Evolutionary conservation across 2,888 invertebrate genomes (phyloP).

Genomic region (Mesorhabditis spiculigera): DNA sequence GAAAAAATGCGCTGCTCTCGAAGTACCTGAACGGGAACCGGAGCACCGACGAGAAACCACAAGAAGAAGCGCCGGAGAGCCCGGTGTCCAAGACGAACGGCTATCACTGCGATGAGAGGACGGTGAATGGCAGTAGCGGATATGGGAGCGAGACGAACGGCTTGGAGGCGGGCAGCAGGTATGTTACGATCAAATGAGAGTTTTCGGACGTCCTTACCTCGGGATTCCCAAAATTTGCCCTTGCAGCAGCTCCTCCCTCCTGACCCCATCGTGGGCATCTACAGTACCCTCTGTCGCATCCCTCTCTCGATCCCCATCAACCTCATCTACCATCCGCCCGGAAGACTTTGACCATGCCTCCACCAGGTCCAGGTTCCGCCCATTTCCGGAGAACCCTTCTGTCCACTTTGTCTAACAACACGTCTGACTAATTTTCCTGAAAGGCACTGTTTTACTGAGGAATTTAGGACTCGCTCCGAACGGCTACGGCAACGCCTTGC

Average conservation of each 20-base stretch:
- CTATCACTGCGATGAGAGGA: not conserved
- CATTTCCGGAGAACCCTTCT: not conserved
- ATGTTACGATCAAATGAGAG: no score
- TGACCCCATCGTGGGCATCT: not conserved
- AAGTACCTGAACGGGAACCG: constrained; percentile 3
- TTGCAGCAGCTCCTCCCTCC: not conserved
- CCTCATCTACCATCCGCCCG: not conserved
- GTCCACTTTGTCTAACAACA: no score
- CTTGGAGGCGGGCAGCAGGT: not conserved
- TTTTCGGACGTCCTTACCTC: no score
- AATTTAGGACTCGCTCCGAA: not conserved
- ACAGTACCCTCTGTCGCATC: not conserved
- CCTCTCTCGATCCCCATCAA: not conserved
- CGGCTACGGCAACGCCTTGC: not conserved
- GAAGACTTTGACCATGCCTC: not conserved
- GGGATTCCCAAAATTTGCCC: no score
- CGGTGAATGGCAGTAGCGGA: not conserved
- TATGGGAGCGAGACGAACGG: constrained; percentile 5
- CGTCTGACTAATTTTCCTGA: not conserved
- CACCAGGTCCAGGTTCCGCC: constrained; percentile 1
- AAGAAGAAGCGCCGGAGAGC: constrained; percentile 5
- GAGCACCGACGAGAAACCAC: not conserved
- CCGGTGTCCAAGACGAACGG: not conserved
- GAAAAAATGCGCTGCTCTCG: not conserved
- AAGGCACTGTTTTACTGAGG: not conserved